Percentiles rank a stretch among this genome's conserved stretches.
These are phyloP conservation scores for Ceratina calcarata DNA, from an alignment of 1,140 invertebrate genomes.

Conservation along the genomic window DNA sequence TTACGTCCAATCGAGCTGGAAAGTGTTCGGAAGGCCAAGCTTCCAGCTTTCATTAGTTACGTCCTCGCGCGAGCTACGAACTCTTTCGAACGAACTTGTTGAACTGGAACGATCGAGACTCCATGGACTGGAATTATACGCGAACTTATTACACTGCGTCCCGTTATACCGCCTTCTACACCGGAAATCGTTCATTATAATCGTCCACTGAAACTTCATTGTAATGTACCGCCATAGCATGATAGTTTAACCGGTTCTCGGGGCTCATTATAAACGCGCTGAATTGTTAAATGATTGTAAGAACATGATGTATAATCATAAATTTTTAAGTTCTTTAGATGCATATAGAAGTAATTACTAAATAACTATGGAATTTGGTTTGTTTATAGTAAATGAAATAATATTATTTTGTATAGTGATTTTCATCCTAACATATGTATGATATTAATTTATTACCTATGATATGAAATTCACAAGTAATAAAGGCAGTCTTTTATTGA, in stretches of 20 bases:
- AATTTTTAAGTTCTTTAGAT: too few species aligned
- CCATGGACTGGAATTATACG: slow-evolving; percentile 52
- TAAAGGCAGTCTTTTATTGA: too few species aligned
- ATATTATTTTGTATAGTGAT: too few species aligned
- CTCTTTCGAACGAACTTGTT: slow-evolving; percentile 48
- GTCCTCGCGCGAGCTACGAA: slow-evolving; percentile 49
- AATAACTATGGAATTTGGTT: too few species aligned
- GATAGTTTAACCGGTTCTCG: background rate
- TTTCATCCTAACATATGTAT: too few species aligned
- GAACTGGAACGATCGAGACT: slow-evolving; percentile 52
- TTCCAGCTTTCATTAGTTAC: slow-evolving; percentile 63
- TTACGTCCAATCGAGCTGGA: slow-evolving; percentile 50
- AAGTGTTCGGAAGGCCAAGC: slow-evolving; percentile 53
- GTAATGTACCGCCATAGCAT: background rate
- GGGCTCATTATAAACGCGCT: background rate
- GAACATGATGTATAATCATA: too few species aligned
- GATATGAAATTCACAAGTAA: too few species aligned
- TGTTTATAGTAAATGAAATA: too few species aligned
- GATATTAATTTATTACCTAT: too few species aligned
- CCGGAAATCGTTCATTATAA: slow-evolving; percentile 15
- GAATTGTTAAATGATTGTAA: too few species aligned
- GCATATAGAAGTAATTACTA: too few species aligned
- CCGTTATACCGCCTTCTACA: background rate
- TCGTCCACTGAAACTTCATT: background rate
- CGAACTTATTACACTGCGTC: slow-evolving; percentile 47